Conservation (phyloP, 1,140 invertebrate genomes). For the Bactericera cockerelli region DNA sequence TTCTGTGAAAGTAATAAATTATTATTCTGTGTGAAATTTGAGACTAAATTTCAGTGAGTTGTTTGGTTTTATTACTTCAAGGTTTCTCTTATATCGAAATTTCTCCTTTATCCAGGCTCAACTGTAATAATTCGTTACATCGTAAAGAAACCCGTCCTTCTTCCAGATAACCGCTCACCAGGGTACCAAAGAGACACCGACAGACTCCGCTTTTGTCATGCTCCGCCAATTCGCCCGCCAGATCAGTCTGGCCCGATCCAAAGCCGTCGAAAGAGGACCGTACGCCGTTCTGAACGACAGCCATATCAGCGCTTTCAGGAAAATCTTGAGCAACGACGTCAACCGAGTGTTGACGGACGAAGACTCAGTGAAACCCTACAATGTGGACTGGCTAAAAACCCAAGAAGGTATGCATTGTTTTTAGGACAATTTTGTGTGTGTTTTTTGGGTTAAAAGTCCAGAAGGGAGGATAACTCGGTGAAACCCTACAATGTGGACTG, state of each 20-base stretch:
- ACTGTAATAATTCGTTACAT: too few species aligned
- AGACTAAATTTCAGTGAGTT: too few species aligned
- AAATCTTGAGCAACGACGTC: constrained; percentile 40
- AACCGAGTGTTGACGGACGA: constrained; percentile 54
- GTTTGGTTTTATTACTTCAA: too few species aligned
- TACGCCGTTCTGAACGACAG: constrained; percentile 34
- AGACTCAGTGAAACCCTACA: constrained; percentile 65
- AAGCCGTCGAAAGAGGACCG: constrained; percentile 30
- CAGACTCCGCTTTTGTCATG: too few species aligned
- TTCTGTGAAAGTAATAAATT: too few species aligned
- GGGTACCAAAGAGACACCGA: too few species aligned
- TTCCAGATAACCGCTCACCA: too few species aligned
- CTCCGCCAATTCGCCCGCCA: neutral
- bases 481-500: constrained; percentile 81
- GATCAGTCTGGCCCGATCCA: neutral
- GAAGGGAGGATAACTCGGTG: constrained; percentile 57
- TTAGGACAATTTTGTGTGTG: constrained; percentile 55
- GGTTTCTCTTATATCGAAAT: too few species aligned
- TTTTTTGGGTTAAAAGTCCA: too few species aligned
- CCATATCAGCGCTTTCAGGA: constrained; percentile 55
- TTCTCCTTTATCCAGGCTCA: too few species aligned
- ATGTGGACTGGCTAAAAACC: constrained; percentile 82
- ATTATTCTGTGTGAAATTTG: too few species aligned
- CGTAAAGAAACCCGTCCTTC: too few species aligned
- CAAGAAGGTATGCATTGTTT: constrained; percentile 71